These are phyloP conservation scores for Zootermopsis nevadensis DNA, from an alignment of 2,888 invertebrate species.

Conservation along the genomic window DNA sequence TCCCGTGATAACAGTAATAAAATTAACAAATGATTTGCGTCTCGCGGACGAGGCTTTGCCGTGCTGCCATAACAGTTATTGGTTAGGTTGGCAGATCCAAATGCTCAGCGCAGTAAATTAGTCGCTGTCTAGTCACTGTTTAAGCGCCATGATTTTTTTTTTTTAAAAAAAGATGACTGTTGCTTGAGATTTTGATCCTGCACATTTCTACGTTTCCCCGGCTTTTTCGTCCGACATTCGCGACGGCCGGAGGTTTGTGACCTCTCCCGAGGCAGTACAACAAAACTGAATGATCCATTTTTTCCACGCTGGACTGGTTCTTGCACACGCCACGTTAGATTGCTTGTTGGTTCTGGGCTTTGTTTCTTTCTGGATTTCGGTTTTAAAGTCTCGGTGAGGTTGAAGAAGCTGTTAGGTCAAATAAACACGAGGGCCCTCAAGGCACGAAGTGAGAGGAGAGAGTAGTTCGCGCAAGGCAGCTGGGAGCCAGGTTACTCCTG, in stretches of 20 bases:
- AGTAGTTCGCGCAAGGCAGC: slow-evolving; percentile 25
- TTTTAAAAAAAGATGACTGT: neutral
- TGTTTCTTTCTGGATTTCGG: neutral
- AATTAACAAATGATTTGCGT: neutral
- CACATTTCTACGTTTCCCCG: neutral
- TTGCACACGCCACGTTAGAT: neutral
- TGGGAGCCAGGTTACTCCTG: slow-evolving; percentile 38
- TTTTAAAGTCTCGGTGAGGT: neutral
- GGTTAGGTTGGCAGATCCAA: slow-evolving; percentile 11
- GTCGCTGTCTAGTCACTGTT: no score
- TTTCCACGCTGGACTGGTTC: slow-evolving; percentile 5
- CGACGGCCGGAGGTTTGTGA: neutral
- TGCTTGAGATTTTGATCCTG: neutral
- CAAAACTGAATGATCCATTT: slow-evolving; percentile 3
- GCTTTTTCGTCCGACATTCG: neutral
- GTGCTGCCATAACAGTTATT: neutral
- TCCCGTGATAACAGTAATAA: neutral
- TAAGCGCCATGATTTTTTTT: no score
- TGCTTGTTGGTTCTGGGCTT: neutral
- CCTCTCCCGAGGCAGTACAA: neutral
- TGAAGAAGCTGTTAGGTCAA: neutral
- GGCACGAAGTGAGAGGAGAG: neutral
- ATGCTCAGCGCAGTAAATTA: slow-evolving; percentile 26
- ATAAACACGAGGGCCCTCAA: slow-evolving; percentile 2
- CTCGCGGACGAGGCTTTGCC: neutral